phyloP scores from a whole-genome alignment of 1,140 invertebrate genomes.

The Acromyrmex heyeri region DNA sequence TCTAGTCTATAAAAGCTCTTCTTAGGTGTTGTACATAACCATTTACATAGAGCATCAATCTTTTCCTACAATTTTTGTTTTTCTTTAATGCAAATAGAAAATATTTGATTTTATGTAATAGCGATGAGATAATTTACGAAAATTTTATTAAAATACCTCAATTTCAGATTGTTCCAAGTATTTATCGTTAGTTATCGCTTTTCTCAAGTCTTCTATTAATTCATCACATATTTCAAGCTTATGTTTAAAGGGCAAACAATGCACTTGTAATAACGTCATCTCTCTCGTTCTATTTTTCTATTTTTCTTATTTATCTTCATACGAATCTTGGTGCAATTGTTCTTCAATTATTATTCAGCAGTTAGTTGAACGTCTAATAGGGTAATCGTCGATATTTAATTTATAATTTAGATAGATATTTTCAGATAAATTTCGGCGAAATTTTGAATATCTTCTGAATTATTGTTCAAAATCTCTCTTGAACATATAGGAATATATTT shows the following conservation, averaged over 20 bases:
- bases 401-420: background rate
- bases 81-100: background rate
- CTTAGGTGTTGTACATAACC: slow-evolving; percentile 88
- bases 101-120: slow-evolving; percentile 8
- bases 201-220: slow-evolving; percentile 70
- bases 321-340: background rate
- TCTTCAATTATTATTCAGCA: background rate
- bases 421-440: background rate
- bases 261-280: background rate
- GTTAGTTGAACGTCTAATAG: background rate
- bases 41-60: slow-evolving; percentile 84
- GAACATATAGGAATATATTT: background rate
- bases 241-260: slow-evolving; percentile 67
- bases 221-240: slow-evolving; percentile 66
- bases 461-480: background rate
- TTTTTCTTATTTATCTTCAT: background rate
- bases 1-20: slow-evolving; percentile 89
- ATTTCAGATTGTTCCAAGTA: slow-evolving; percentile 41
- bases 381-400: background rate
- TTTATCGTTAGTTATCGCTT: slow-evolving; percentile 45
- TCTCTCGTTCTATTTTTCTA: background rate
- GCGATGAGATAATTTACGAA: background rate
- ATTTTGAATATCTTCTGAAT: background rate
- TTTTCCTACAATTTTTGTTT: slow-evolving; percentile 70
- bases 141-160: slow-evolving; percentile 60